Conservation (phyloP, 2,888 invertebrate species). For the Apocheima hispidaria region DNA sequence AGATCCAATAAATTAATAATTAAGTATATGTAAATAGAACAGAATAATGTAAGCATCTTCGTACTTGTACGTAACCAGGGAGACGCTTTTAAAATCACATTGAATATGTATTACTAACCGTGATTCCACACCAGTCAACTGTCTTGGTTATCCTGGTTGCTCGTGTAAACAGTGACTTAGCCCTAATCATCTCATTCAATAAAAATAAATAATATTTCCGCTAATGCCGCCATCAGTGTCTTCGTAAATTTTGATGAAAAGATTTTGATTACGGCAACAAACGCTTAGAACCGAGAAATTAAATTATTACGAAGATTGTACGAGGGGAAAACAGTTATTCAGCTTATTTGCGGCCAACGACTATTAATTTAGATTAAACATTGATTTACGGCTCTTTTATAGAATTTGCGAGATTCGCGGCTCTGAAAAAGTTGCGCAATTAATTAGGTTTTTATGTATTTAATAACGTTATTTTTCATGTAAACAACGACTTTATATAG, state of each 20-base stretch:
- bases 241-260: constrained; percentile 44
- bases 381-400: constrained; percentile 39
- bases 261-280: constrained; percentile 35
- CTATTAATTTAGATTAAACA: constrained; percentile 38
- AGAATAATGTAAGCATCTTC: constrained; percentile 6
- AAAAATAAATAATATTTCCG: constrained; percentile 25
- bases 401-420: constrained; percentile 27
- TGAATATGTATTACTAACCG: too few species aligned
- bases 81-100: too few species aligned
- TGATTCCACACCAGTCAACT: too few species aligned
- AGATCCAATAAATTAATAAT: constrained; percentile 8
- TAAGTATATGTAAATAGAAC: background rate
- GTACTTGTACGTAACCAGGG: too few species aligned
- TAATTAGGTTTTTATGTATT: constrained; percentile 15
- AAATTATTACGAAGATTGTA: constrained; percentile 24
- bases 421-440: constrained; percentile 24
- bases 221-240: constrained; percentile 54
- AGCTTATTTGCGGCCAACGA: constrained; percentile 21
- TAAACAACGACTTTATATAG: constrained; percentile 2
- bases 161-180: background rate
- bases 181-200: constrained; percentile 9
- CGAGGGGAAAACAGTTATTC: constrained; percentile 21
- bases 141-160: background rate
- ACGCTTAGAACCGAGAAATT: constrained; percentile 30
- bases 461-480: constrained; percentile 1